These are phyloP conservation scores for Kradibia gibbosae DNA, from an alignment of 1,140 invertebrate species.

Conservation along the genomic window DNA sequence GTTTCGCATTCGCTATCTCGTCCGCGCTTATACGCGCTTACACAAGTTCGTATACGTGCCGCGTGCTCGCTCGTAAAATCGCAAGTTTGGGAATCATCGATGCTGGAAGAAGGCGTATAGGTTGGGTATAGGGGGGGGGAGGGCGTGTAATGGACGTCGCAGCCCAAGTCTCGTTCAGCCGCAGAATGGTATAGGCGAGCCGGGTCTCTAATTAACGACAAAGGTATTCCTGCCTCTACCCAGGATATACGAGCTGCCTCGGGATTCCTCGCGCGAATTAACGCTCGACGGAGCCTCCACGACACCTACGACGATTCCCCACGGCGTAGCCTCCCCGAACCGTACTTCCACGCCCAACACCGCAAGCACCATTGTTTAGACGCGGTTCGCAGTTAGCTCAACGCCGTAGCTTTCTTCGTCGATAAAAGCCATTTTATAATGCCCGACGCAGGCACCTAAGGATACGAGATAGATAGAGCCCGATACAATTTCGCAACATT, in stretches of 20 bases:
- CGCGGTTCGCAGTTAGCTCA: not conserved
- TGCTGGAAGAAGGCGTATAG: not conserved
- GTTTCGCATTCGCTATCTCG: not conserved
- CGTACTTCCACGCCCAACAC: no score
- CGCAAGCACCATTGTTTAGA: not conserved
- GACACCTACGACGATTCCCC: constrained; percentile 13
- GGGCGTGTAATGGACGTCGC: not conserved
- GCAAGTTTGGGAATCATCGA: not conserved
- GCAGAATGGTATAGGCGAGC: constrained; percentile 32
- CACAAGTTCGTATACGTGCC: not conserved
- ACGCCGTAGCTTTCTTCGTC: not conserved
- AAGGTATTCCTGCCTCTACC: constrained; percentile 32
- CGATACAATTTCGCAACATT: not conserved
- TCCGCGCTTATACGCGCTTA: not conserved
- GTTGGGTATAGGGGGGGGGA: no score
- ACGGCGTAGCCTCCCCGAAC: not conserved
- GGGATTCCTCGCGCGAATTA: constrained; percentile 35
- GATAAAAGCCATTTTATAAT: not conserved
- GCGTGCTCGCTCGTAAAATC: not conserved
- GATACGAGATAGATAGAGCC: not conserved
- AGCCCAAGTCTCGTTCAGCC: constrained; percentile 16
- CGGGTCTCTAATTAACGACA: constrained; percentile 47
- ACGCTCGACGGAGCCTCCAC: not conserved
- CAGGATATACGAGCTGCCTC: constrained; percentile 9
- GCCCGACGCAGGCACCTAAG: not conserved